Base-by-base conservation (phyloP, 2,113 vertebrate genomes). In the Formicarius rufipectus region DNA sequence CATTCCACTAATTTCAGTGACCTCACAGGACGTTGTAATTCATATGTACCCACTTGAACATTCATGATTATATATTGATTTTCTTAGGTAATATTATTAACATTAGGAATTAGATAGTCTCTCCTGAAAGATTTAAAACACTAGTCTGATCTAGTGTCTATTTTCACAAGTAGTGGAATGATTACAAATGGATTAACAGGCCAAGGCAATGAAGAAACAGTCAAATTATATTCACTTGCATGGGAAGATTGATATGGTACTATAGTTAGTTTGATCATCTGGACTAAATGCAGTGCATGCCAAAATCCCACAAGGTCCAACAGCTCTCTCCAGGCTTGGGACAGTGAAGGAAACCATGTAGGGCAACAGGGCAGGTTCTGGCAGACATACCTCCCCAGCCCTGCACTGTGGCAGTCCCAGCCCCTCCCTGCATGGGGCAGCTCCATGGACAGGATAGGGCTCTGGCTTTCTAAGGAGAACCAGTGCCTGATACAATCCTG, bases 271-370 rank as follows among this genome's bases (percentile, higher is more conserved):
- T 19, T 58, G 19, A 44, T 17, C 35, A n/a, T 40, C 18, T 58
- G 24, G 15, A 49, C 27, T 58, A 63, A 71, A 60, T 4, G 9
- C 7, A 37, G 5, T 23, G 37, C 19, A 4, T 58, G 52, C 7
- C 4, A 12, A 53, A 37, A 20, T 31, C 15, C 13, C 6, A 1
- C 17, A 30, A 17, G 30, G 12, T 6, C 21, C n/a, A 44, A 20
- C 9, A 62, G 9, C 25, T 53, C 7, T 19, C 19, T 52, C 63
- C 2, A 6, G 33, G 20, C 14, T 67, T 33, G 5, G 31, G 7
- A 4, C 1, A 10, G 25, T 33, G 52, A 56, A 10, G 28, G 44
- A 55, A 15, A 3, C 2, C 12, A 22, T 3, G 11, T 4, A 3
- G 28, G 7, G 30, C n/a, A 76, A 4, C 1, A 28, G 16, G 5